Evolutionary conservation across 1,140 invertebrate genomes (phyloP), one percentile per base, ranked within the genome.

Genomic region (Drosophila nannoptera): DNA sequence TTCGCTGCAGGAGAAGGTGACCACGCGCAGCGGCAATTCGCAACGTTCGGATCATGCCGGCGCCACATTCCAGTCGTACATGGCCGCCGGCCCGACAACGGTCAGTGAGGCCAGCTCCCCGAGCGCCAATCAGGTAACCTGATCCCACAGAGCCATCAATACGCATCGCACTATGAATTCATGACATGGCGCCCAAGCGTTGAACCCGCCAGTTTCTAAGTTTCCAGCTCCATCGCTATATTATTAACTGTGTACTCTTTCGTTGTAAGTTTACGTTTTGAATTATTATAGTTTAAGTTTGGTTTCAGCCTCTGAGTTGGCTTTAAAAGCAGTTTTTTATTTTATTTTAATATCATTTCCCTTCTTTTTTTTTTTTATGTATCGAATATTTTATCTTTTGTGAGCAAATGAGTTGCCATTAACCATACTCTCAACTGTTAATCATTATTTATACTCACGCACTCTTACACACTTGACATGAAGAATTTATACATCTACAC

Each of bases 11-110:
- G 88, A 89, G 50, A 89, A 89, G 64, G 88, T 89, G 1, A 75
- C 87, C 12, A 86, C 88, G 4, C 83, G 86, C 5, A 55, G 75
- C 22, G 61, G 61, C 22, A 55, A 73, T 4, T 42, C 67, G 6
- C 68, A 59, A 2, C 84, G 86, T 60, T 71, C 75, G 22, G 87
- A 88, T 36, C 69, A 73, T 42, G 54, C 66, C 16, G 56, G 64
- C 12, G 50, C 88, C 35, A 89, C 88, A 86, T 89, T 89, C 77
- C 88, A 89, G 42, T 89, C 88, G 32, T 89, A 89, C 54, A 89
- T 87, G 69, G 69, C 75, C 11, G 75, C 81, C 58, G 56, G 62
- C 16, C 67, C 87, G 42, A 68, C 87, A 4, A 69, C 87, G 5
- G 77, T 87, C 31, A 88, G 82, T 33, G 87, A 88, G 73, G 76